Evolutionary conservation across 2,888 invertebrate species (phyloP), one percentile per base, ranked within the genome.

Genomic region (Drosophila conformis): DNA sequence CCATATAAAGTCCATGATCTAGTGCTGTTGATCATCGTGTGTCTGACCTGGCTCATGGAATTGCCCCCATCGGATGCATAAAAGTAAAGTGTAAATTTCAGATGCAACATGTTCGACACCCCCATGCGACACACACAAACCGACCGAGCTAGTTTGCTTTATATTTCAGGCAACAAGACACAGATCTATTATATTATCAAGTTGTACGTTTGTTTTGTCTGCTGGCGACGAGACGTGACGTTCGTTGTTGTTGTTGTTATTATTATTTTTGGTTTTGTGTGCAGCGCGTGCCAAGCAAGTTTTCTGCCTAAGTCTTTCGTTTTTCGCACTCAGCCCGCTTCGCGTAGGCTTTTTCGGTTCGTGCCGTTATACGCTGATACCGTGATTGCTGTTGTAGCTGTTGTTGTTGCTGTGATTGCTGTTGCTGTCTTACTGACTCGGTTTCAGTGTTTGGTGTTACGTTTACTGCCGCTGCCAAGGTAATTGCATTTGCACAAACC

Each of bases 401-500:
- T 54, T 46, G 68, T 68, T 75, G 67, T 65, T 65, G 76, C 42
- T 67, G 62, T 52, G 69, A 46, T 40, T 53, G 18, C 42, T 57
- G 61, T 31, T 58, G 70, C 58, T 71, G 76, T 75, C 74, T 81
- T 74, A 76, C 85, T 78, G 83, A 73, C 83, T 78, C 52, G 72
- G 68, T 76, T 86, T 78, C 62, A 56, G 75, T 71, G 54, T 49
- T 72, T 68, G 73, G 61, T 71, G 72, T 79, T 83, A 77, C 87
- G 84, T 72, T 72, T 73, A 60, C 65, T 56, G 61, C 68, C 42
- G 69, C 72, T 75, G 72, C 83, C 83, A 86, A 85, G 88, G 84
- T 81, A 85, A 85, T 87, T 85, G 88, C 88, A 87, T 81, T 81
- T 75, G 82, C 79, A 79, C 69, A 77, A 73, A 70, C 78, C 79